Evolutionary conservation across 2,888 invertebrate species (phyloP).

Genomic region (Mellilla xanthometata): DNA sequence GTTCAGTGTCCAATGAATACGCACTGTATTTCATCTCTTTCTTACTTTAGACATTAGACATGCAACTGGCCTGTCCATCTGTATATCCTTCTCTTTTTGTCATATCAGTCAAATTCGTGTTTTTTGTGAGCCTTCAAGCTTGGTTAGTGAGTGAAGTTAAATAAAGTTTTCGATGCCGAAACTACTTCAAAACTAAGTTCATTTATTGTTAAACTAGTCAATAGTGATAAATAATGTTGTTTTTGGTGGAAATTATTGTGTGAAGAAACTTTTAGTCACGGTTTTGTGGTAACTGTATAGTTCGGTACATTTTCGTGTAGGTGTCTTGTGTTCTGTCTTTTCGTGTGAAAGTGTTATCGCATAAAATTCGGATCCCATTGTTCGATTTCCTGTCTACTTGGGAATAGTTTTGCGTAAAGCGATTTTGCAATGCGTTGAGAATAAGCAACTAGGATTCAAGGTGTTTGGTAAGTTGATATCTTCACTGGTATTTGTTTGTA

Average conservation of each 20-base stretch:
- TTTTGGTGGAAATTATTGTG: conserved; percentile 33
- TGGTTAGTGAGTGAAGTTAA: conserved; percentile 48
- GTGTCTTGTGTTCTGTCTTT: conserved; percentile 66
- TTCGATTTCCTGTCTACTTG: conserved; percentile 72
- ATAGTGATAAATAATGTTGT: conserved; percentile 19
- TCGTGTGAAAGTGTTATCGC: conserved; percentile 80
- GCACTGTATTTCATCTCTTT: conserved; percentile 3
- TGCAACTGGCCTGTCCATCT: conserved; percentile 36
- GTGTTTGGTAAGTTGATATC: conserved; percentile 9
- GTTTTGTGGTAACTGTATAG: conserved; percentile 62
- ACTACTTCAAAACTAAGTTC: conserved; percentile 12
- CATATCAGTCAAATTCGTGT: conserved; percentile 51
- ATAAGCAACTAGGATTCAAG: conserved; percentile 14
- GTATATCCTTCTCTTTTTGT: conserved; percentile 36
- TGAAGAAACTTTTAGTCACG: conserved; percentile 29
- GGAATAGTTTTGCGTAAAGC: conserved; percentile 67
- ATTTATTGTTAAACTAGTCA: conserved; percentile 21
- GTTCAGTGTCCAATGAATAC: neutral
- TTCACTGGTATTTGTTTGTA: too few species aligned
- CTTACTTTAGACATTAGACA: conserved; percentile 1
- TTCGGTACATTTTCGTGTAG: conserved; percentile 62
- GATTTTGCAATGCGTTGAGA: conserved; percentile 49
- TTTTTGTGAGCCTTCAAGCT: conserved; percentile 36
- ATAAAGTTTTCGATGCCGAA: conserved; percentile 22
- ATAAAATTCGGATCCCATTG: conserved; percentile 80